Evolutionary conservation across 2,888 invertebrate species (phyloP).

Genomic region (Clusia tigrina): DNA sequence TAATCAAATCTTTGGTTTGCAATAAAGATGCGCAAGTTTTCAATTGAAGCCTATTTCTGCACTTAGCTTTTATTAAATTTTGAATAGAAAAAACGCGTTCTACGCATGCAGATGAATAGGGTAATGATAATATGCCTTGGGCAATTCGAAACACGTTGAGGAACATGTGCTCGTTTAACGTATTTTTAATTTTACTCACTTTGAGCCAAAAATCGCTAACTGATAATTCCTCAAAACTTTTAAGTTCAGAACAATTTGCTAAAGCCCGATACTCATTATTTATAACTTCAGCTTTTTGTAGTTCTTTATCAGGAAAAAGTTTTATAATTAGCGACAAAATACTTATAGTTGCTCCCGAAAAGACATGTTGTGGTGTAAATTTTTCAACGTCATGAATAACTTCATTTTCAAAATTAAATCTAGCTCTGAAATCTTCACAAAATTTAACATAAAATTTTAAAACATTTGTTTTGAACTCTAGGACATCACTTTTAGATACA

Average conservation of each 20-base stretch:
- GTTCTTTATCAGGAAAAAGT: conserved; percentile 23
- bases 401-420: conserved; percentile 19
- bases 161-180: conserved; percentile 18
- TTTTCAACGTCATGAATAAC: conserved; percentile 15
- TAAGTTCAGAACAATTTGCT: conserved; percentile 17
- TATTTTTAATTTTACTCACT: conserved; percentile 19
- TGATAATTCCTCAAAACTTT: conserved; percentile 17
- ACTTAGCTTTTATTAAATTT: conserved; percentile 28
- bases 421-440: conserved; percentile 11
- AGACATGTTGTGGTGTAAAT: conserved; percentile 14
- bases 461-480: conserved; percentile 2
- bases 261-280: conserved; percentile 24
- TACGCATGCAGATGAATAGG: conserved; percentile 9
- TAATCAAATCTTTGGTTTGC: conserved; percentile 20
- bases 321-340: conserved; percentile 18
- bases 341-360: conserved; percentile 19
- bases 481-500: neutral
- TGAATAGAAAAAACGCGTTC: conserved; percentile 25
- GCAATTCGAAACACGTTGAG: conserved; percentile 23
- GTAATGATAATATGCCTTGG: conserved; percentile 26
- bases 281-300: conserved; percentile 18
- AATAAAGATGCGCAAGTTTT: conserved; percentile 23
- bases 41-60: conserved; percentile 8
- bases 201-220: conserved; percentile 23
- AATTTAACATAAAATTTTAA: conserved; percentile 19